phyloP scores from a whole-genome alignment of 2,797 vertebrate genomes.

The Aulostomus chinensis region DNA sequence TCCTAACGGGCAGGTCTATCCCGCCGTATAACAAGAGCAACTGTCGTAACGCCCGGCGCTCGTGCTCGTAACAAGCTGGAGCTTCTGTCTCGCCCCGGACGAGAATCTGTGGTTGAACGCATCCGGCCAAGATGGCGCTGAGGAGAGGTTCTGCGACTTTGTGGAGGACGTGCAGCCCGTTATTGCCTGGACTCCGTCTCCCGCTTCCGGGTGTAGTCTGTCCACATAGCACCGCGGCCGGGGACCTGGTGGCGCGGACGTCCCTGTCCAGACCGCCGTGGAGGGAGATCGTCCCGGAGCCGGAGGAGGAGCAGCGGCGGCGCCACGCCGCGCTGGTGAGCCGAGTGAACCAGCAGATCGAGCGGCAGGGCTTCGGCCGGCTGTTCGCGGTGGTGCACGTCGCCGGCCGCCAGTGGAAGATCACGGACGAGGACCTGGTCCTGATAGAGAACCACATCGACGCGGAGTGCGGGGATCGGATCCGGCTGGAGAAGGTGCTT shows the following conservation, averaged over 20 bases:
- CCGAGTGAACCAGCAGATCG: conserved; percentile 83
- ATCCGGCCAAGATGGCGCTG: conserved; percentile 61
- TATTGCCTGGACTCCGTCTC: background rate
- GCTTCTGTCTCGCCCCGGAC: background rate
- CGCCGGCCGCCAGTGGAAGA: conserved; percentile 93
- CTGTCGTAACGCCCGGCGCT: no score
- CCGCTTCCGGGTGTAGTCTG: conserved; percentile 3
- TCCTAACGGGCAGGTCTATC: no score
- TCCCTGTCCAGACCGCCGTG: conserved; percentile 89
- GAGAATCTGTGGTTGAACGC: background rate
- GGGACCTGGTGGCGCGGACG: conserved; percentile 76
- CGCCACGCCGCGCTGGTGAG: conserved; percentile 77
- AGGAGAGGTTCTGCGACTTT: conserved; percentile 15
- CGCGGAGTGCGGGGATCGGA: conserved; percentile 87
- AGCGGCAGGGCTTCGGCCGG: conserved; percentile 76
- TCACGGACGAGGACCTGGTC: conserved; percentile 91
- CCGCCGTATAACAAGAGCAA: no score
- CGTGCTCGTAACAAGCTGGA: no score
- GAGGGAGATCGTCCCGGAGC: conserved; percentile 72
- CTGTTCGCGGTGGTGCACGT: conserved; percentile 94
- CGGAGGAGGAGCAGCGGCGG: conserved; percentile 72
- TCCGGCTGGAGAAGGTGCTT: conserved; percentile 92
- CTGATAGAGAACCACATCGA: conserved; percentile 86
- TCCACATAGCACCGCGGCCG: conserved; percentile 30
- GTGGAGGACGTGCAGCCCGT: conserved; percentile 51